Percentiles rank a stretch among this genome's conserved stretches.
phyloP scores from a whole-genome alignment of 1,140 invertebrate genomes.

The Drosophila novamexicana region DNA sequence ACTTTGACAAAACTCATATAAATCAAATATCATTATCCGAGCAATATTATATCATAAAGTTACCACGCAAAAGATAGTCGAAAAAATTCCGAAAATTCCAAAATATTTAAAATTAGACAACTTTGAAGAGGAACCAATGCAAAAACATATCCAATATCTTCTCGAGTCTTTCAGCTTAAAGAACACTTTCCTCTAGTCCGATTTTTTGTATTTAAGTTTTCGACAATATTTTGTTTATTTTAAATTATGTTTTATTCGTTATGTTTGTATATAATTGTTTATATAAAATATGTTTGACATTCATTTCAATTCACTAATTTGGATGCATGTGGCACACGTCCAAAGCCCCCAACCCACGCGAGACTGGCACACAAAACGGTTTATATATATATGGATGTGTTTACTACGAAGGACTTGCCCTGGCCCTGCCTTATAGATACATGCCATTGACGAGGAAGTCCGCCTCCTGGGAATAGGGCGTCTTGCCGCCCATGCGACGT shows the following conservation, averaged over 20 bases:
- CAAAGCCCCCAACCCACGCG: conserved; percentile 18
- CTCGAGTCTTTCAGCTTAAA: no score
- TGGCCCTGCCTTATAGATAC: conserved; percentile 90
- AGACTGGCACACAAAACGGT: conserved; percentile 33
- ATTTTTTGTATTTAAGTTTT: not conserved
- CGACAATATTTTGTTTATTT: conserved; percentile 12
- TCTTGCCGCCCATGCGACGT: conserved; percentile 89
- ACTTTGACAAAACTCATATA: no score
- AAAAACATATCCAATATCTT: no score
- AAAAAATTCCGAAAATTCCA: no score
- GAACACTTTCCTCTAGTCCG: no score
- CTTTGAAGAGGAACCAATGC: no score
- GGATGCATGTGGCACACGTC: conserved; percentile 13
- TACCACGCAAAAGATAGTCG: no score
- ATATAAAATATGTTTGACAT: conserved; percentile 76
- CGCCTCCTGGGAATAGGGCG: conserved; percentile 95
- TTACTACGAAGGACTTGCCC: conserved; percentile 1
- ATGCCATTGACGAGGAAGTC: conserved; percentile 99
- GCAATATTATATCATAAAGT: no score
- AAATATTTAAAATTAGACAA: no score
- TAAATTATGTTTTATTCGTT: conserved; percentile 60
- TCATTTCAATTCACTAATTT: conserved; percentile 56
- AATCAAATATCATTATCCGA: no score
- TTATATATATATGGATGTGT: conserved; percentile 7
- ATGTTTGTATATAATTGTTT: conserved; percentile 63